Conservation (phyloP, 2,888 invertebrate genomes). For the Poecilus cupreus region DNA sequence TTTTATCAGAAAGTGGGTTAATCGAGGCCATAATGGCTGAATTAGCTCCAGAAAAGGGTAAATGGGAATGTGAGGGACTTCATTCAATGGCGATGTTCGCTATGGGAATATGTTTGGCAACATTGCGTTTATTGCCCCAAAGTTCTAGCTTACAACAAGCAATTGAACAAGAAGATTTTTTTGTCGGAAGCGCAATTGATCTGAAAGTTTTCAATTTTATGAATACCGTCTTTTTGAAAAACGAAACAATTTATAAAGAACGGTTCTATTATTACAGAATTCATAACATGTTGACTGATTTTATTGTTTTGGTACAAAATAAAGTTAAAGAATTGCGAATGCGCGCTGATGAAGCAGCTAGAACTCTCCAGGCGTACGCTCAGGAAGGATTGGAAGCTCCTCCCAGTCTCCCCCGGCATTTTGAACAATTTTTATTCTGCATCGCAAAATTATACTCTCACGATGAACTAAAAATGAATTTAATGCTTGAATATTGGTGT, state of each 20-base stretch:
- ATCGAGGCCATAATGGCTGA: conserved; percentile 75
- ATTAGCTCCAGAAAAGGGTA: conserved; percentile 71
- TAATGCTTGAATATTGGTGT: conserved; percentile 90
- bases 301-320: conserved; percentile 93
- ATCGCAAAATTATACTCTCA: conserved; percentile 85
- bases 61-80: conserved; percentile 76
- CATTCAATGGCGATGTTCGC: conserved; percentile 81
- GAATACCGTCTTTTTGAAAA: conserved; percentile 82
- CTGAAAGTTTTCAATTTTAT: conserved; percentile 87
- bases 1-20: conserved; percentile 78
- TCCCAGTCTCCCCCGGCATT: conserved; percentile 83
- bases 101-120: conserved; percentile 81
- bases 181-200: conserved; percentile 87
- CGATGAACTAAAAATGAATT: conserved; percentile 81
- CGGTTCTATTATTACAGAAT: conserved; percentile 89
- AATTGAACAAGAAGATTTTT: conserved; percentile 86
- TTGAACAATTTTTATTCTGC: conserved; percentile 88
- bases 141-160: conserved; percentile 75
- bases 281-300: conserved; percentile 91
- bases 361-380: conserved; percentile 83
- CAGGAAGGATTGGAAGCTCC: conserved; percentile 87
- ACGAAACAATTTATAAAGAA: conserved; percentile 80
- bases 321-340: conserved; percentile 89
- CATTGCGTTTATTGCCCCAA: conserved; percentile 77
- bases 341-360: conserved; percentile 91